Evolutionary conservation across 2,797 vertebrate genomes (phyloP).

Genomic region (Megalops cyprinoides): DNA sequence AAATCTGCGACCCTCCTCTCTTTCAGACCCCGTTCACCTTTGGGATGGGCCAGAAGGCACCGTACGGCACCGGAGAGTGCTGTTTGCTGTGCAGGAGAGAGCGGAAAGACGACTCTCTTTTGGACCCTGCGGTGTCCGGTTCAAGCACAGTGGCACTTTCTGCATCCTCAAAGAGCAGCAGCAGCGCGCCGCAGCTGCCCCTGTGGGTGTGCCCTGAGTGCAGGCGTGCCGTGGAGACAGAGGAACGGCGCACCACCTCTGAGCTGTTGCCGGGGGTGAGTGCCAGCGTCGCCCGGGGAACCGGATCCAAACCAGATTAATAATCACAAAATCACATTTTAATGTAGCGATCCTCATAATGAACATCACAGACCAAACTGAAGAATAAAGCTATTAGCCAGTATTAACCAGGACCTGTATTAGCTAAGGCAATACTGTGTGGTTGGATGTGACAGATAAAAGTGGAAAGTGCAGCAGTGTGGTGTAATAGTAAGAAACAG

Average conservation of each 20-base stretch:
- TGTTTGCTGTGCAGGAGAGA: constrained; percentile 95
- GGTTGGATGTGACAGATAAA: not conserved
- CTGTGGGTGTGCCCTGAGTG: constrained; percentile 97
- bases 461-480: not conserved
- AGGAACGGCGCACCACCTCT: constrained; percentile 82
- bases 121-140: constrained; percentile 80
- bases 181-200: constrained; percentile 87
- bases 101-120: constrained; percentile 83
- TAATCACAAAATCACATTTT: not conserved
- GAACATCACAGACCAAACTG: not conserved
- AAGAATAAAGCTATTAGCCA: not conserved
- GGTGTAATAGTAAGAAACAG: no score
- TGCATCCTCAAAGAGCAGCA: constrained; percentile 79
- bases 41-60: constrained; percentile 90
- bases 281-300: not conserved
- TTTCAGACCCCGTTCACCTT: constrained; percentile 93
- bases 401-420: not conserved
- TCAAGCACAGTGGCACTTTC: constrained; percentile 81
- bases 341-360: not conserved
- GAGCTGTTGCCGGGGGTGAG: constrained; percentile 88
- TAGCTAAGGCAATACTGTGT: not conserved
- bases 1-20: not conserved
- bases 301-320: not conserved
- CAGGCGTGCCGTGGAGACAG: constrained; percentile 90
- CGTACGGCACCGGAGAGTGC: constrained; percentile 90